Evolutionary conservation across 2,113 vertebrate genomes (phyloP), one percentile per base, ranked within the genome.

Genomic region (Ictidomys tridecemlineatus): DNA sequence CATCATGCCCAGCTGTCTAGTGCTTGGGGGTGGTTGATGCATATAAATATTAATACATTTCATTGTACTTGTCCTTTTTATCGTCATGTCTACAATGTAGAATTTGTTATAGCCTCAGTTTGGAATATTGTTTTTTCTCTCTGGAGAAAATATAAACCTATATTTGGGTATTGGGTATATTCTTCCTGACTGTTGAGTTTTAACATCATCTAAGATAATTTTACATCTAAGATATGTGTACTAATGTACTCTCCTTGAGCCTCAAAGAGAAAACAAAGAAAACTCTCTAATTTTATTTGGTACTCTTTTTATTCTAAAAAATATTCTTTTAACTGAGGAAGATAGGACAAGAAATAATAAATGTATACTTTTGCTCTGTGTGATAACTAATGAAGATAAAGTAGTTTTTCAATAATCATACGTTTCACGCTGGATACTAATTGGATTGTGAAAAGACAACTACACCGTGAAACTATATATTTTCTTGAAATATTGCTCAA

Each of bases 61-160:
- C 42, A 73, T 1, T 22, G 32, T 39, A 53, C 10, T 32, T n/a
- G 34, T 69, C 2, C 2, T 77, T 17, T 37, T 45, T 73, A 39
- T 10, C 11, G 34, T 85, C 53, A 67, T 30, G 51, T 22, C 6
- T 13, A 16, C 32, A 65, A 18, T 30, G 48, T n/a, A 18, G 32
- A 76, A 18, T 70, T 84, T 11, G 63, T 63, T 28, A 80, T 12
- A 22, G 45, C 67, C 30, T 51, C 91, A 32, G 83, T 14, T 84
- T 89, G 22, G 42, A 77, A 78, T 83, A 63, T 77, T 76, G 39
- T 18, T 63, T 92, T 92, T 92, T 89, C 32, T 72, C n/a, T 28
- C 13, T 65, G 48, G 16, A 79, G 63, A 84, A 83, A 89, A 84
- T 26, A 16, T 65, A 87, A 85, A 3, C 6, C 30, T 89, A 0